These are phyloP conservation scores for Spondyliosoma cantharus DNA, from an alignment of 2,797 vertebrate genomes.

Conservation along the genomic window DNA sequence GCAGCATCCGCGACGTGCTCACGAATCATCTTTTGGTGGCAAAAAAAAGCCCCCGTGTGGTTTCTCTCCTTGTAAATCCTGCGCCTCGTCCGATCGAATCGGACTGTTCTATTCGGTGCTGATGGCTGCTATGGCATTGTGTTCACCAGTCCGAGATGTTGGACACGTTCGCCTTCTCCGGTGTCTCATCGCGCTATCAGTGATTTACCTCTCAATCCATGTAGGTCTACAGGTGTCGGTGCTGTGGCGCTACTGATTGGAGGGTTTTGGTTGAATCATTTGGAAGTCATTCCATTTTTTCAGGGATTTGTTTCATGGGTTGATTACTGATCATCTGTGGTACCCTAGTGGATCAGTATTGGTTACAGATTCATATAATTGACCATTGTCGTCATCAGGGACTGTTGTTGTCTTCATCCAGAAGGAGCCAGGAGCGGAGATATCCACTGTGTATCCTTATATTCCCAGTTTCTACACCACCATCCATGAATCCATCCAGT, in stretches of 20 bases:
- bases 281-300: constrained; percentile 15
- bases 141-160: constrained; percentile 24
- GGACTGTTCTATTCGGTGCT: background rate
- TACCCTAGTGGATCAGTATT: constrained; percentile 26
- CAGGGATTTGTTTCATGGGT: constrained; percentile 43
- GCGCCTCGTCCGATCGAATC: constrained; percentile 1
- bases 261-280: constrained; percentile 26
- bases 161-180: constrained; percentile 24
- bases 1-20: constrained; percentile 45
- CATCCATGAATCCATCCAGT: constrained; percentile 4
- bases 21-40: constrained; percentile 61
- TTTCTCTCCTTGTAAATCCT: constrained; percentile 54
- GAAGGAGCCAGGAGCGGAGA: constrained; percentile 26
- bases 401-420: constrained; percentile 25
- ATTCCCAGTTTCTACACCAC: constrained; percentile 36
- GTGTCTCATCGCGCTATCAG: constrained; percentile 1
- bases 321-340: constrained; percentile 13
- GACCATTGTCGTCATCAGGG: constrained; percentile 15
- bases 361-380: constrained; percentile 30
- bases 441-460: constrained; percentile 35
- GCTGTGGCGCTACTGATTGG: constrained; percentile 17
- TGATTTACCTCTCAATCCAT: background rate
- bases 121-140: constrained; percentile 29
- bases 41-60: constrained; percentile 45
- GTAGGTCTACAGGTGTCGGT: constrained; percentile 19